Evolutionary conservation across 1,140 invertebrate species (phyloP), one percentile per base, ranked within the genome.

Genomic region (Antheraea mylitta): DNA sequence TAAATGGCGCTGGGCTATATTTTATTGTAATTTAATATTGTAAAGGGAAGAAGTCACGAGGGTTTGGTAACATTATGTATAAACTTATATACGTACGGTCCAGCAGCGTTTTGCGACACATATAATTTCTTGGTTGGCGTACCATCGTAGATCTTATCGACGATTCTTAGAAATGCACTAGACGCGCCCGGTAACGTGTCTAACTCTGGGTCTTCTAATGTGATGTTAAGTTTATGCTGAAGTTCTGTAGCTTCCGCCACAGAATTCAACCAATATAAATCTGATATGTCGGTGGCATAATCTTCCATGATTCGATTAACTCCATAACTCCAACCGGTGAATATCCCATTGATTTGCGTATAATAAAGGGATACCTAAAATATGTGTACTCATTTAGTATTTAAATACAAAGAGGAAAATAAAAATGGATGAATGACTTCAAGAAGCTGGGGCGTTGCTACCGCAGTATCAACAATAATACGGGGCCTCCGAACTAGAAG

Each of bases 161-260:
- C 81, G 16, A 92, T 80, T 66, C 82, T 85, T 30, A 92, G 62
- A 67, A 92, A 92, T 7, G 87, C 85, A 58, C 89, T 90, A 38
- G 87, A 87, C 13, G 92, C 69, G 45, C 85, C 85, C n/a, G 92
- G 89, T 19, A 92, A 68, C 19, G 79, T 71, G 61, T 72, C 73
- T 6, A 89, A 76, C 30, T 78, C 72, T 10, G 75, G 66, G 38
- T 88, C 81, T 65, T 85, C 82, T 19, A 90, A 66, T 7, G 86
- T 76, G 18, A 92, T 81, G 76, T 93, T 92, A 18, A 92, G 68
- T 69, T 91, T 88, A 36, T 83, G 79, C 68, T 92, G 89, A 19
- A 92, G 79, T 89, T 98, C 96, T 67, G 94, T 93, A 1, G 98
- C 91, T 83, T 99, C 98, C 0, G 96, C 95, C 13, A 95, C 93